Evolutionary conservation across 2,797 vertebrate species (phyloP).

Genomic region (Staurois parvus): DNA sequence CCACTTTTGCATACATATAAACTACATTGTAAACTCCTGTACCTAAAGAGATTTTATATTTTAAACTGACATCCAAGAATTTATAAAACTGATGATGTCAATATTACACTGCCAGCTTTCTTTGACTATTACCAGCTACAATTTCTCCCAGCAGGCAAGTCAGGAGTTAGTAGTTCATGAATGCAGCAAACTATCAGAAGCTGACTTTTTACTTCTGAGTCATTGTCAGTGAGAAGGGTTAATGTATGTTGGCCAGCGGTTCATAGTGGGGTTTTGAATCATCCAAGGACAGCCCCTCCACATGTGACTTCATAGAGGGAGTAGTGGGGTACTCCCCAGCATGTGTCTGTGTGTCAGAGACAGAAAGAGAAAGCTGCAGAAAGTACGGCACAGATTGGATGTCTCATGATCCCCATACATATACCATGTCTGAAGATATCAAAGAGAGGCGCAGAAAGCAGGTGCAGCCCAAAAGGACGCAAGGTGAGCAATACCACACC

Average conservation of each 20-base stretch:
- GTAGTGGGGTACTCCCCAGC: conserved; percentile 60
- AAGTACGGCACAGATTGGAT: conserved; percentile 30
- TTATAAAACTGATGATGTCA: too few species aligned
- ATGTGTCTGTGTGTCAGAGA: conserved; percentile 54
- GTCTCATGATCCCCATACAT: conserved; percentile 5
- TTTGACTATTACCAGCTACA: too few species aligned
- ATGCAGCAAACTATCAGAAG: too few species aligned
- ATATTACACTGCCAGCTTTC: too few species aligned
- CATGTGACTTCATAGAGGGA: conserved; percentile 51
- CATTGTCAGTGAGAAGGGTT: conserved; percentile 31
- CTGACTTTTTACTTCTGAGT: too few species aligned
- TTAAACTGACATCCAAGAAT: too few species aligned
- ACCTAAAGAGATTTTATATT: too few species aligned
- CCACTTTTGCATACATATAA: too few species aligned
- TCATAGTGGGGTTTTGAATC: conserved; percentile 31
- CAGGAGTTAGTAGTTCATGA: too few species aligned
- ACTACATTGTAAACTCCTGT: too few species aligned
- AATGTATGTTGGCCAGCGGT: conserved; percentile 32
- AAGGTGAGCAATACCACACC: conserved; percentile 39
- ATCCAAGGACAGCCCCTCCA: conserved; percentile 55
- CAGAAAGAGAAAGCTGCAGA: conserved; percentile 51
- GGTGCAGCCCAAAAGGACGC: conserved; percentile 38
- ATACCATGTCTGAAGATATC: conserved; percentile 49
- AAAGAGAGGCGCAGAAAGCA: conserved; percentile 57
- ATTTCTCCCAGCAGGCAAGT: too few species aligned